Evolutionary conservation across 1,140 invertebrate species (phyloP).

Genomic region (Mercenaria mercenaria): DNA sequence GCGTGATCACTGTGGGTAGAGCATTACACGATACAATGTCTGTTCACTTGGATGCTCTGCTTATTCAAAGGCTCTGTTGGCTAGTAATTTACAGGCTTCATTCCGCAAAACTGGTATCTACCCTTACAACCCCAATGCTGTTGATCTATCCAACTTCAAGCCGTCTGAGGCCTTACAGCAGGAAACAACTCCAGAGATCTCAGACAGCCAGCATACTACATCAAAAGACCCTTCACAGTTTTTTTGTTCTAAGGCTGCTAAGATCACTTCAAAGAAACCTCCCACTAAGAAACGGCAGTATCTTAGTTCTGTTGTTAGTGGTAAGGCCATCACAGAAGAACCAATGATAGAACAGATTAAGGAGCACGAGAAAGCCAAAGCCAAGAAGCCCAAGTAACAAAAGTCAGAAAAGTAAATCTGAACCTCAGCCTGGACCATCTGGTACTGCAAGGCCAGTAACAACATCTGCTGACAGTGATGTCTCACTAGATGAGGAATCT

Average conservation of each 20-base stretch:
- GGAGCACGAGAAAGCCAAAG: background rate
- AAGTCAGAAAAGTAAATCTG: too few species aligned
- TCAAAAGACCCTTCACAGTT: background rate
- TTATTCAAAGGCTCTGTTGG: background rate
- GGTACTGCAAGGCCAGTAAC: too few species aligned
- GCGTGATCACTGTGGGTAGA: too few species aligned
- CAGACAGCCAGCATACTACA: background rate
- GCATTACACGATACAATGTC: too few species aligned
- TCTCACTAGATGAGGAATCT: too few species aligned
- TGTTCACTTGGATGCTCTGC: too few species aligned
- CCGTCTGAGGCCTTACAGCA: background rate
- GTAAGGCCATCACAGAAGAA: conserved; percentile 14
- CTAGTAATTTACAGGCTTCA: too few species aligned
- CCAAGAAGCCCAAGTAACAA: background rate
- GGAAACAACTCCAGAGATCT: background rate
- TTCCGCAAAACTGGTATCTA: background rate
- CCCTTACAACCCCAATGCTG: background rate
- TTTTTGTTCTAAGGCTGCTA: background rate
- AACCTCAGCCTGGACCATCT: too few species aligned
- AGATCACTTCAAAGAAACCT: background rate
- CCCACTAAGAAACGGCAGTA: background rate
- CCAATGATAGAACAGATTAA: background rate
- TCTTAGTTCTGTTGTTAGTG: conserved; percentile 9
- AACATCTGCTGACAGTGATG: too few species aligned
- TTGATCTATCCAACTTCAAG: too few species aligned